These are phyloP conservation scores for Hycleus cichorii DNA, from an alignment of 1,140 invertebrate species.

Conservation along the genomic window DNA sequence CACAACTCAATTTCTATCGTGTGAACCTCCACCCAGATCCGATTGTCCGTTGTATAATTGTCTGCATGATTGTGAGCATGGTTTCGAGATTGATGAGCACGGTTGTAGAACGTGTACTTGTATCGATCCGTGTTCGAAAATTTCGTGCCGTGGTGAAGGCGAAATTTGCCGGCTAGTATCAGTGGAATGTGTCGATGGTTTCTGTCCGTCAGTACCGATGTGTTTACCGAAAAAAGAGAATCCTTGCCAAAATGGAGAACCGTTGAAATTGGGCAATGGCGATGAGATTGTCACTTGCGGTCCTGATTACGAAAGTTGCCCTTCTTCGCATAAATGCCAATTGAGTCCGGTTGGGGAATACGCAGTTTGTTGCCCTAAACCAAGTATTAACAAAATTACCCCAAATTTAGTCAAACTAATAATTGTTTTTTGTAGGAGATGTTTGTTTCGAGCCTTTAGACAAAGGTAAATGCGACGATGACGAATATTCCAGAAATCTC, in stretches of 20 bases:
- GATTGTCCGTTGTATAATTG: slow-evolving; percentile 58
- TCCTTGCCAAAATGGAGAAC: slow-evolving; percentile 60
- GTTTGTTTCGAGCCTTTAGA: slow-evolving; percentile 73
- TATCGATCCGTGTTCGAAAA: slow-evolving; percentile 65
- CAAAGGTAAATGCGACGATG: slow-evolving; percentile 46
- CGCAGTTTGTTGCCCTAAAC: slow-evolving; percentile 77
- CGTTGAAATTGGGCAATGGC: slow-evolving; percentile 49
- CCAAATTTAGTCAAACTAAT: neutral
- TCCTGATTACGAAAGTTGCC: slow-evolving; percentile 63
- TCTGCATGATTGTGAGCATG: slow-evolving; percentile 57
- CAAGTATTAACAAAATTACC: slow-evolving; percentile 45
- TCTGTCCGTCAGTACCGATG: slow-evolving; percentile 69
- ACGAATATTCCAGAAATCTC: slow-evolving; percentile 41
- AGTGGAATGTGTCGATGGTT: slow-evolving; percentile 46
- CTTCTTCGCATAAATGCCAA: slow-evolving; percentile 76
- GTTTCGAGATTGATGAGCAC: slow-evolving; percentile 55
- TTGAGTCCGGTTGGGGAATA: slow-evolving; percentile 71
- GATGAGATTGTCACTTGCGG: slow-evolving; percentile 60
- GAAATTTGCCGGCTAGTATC: slow-evolving; percentile 54
- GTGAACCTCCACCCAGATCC: slow-evolving; percentile 34
- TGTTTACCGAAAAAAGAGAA: slow-evolving; percentile 71
- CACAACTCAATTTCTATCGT: slow-evolving; percentile 37
- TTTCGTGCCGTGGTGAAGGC: slow-evolving; percentile 62
- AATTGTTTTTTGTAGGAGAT: slow-evolving; percentile 49
- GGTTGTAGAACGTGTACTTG: slow-evolving; percentile 72